phyloP scores from a whole-genome alignment of 1,140 invertebrate species.

The Paraescarpia echinospica region DNA sequence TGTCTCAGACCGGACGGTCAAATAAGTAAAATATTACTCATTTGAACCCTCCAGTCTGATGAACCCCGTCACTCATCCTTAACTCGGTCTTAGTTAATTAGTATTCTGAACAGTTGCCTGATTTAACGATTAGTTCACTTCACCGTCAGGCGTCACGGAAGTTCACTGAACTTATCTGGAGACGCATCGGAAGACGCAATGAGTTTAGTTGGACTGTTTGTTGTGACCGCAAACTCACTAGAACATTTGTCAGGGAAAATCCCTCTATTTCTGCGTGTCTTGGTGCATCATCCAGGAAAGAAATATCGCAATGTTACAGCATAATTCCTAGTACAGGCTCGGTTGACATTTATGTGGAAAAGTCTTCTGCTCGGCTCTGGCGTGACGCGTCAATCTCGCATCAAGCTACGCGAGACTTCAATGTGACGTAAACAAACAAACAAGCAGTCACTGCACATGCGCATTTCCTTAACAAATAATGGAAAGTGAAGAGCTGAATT shows the following conservation, averaged over 20 bases:
- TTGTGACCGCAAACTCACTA: neutral
- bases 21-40: too few species aligned
- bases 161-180: too few species aligned
- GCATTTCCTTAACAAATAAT: neutral
- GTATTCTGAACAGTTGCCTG: neutral
- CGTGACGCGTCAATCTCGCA: neutral
- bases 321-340: neutral
- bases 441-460: neutral
- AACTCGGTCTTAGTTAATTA: neutral
- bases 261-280: neutral
- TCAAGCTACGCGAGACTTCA: neutral
- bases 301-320: neutral
- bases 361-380: conserved; percentile 3
- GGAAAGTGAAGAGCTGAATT: neutral
- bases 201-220: neutral
- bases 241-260: neutral
- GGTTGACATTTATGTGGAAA: neutral
- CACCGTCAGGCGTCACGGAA: neutral
- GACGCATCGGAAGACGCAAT: neutral
- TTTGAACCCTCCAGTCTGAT: too few species aligned
- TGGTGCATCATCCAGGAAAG: neutral
- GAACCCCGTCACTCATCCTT: too few species aligned
- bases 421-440: conserved; percentile 6
- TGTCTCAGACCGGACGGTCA: too few species aligned
- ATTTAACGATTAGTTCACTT: neutral